Conservation (phyloP, 2,888 invertebrate genomes). For the Sarcophaga caerulescens region DNA sequence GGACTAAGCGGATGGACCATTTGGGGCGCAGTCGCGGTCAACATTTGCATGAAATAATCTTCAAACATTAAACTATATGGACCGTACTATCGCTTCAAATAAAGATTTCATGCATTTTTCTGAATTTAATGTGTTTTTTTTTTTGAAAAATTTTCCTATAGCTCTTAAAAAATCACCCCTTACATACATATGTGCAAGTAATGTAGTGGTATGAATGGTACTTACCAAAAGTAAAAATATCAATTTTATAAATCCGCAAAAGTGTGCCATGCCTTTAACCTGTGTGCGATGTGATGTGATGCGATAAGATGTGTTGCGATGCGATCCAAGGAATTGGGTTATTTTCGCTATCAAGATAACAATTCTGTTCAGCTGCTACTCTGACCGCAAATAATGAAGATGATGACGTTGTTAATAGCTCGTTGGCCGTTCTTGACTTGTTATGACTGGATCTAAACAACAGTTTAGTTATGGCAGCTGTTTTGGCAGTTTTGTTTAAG, state of each 20-base stretch:
- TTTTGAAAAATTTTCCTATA: no score
- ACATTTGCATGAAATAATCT: no score
- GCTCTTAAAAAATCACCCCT: no score
- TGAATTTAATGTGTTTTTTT: no score
- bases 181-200: no score
- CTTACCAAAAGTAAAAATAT: constrained; percentile 77
- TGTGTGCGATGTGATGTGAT: constrained; percentile 32
- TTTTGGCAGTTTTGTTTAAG: neutral
- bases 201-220: constrained; percentile 30
- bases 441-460: constrained; percentile 26
- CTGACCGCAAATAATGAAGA: neutral
- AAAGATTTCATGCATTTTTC: no score
- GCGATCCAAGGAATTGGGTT: constrained; percentile 48
- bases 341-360: constrained; percentile 42
- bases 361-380: constrained; percentile 8
- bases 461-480: constrained; percentile 12
- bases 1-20: no score
- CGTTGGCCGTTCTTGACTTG: constrained; percentile 46
- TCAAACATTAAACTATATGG: no score
- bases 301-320: constrained; percentile 11
- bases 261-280: constrained; percentile 72
- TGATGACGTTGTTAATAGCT: constrained; percentile 21
- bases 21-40: no score
- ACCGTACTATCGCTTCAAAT: no score
- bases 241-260: constrained; percentile 76